A percentile compares a stretch with the other conserved stretches of the same genome.
Evolutionary conservation across 1,140 invertebrate species (phyloP).

Genomic region (Eupeodes corollae): DNA sequence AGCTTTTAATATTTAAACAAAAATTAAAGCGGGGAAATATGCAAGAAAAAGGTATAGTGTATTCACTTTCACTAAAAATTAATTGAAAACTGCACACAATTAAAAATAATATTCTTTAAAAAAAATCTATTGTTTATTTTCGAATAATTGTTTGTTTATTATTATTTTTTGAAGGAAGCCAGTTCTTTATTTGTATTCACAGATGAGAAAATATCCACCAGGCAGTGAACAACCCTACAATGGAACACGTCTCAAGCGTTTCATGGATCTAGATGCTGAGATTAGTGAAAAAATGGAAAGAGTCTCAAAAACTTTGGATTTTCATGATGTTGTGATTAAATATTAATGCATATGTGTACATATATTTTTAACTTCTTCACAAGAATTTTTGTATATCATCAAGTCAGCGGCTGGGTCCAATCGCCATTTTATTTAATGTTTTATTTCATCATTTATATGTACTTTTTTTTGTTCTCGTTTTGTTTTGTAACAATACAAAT

Average conservation of each 20-base stretch:
- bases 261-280: constrained; percentile 33
- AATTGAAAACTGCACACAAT: neutral
- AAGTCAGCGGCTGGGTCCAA: no score
- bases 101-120: neutral
- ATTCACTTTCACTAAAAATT: neutral
- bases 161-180: neutral
- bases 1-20: neutral
- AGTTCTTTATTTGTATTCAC: constrained; percentile 7
- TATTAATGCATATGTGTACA: no score
- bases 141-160: neutral
- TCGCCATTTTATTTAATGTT: no score
- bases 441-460: no score
- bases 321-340: neutral
- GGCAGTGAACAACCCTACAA: constrained; percentile 45
- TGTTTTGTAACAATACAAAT: no score
- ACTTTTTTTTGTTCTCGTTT: no score
- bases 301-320: neutral
- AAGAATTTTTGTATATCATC: no score
- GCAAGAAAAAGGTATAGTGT: neutral
- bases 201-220: constrained; percentile 54
- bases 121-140: neutral
- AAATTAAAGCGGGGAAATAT: neutral
- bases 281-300: neutral
- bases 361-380: no score
- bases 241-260: constrained; percentile 39